Percentiles rank a stretch among this genome's conserved stretches.
Conservation (phyloP, 2,113 vertebrate species). For the Arenaria interpres region DNA sequence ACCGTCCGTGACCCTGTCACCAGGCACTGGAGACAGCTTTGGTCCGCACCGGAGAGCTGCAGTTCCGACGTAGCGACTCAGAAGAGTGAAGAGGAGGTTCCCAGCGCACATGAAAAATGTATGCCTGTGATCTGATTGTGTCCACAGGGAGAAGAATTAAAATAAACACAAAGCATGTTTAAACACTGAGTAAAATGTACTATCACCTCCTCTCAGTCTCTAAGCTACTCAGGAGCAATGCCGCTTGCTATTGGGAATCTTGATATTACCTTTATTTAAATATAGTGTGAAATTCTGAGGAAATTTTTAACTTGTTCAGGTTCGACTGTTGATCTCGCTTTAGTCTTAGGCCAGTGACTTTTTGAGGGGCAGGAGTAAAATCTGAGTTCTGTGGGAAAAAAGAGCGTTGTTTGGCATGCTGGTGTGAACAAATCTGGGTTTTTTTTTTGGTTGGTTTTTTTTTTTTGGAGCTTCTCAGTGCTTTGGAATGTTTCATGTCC, state of each 20-base stretch:
- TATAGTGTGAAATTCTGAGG: background rate
- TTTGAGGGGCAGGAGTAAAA: background rate
- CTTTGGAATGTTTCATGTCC: slow-evolving; percentile 2
- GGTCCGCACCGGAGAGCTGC: background rate
- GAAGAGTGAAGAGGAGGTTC: background rate
- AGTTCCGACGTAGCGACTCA: background rate
- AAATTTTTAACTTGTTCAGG: background rate
- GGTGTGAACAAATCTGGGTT: background rate
- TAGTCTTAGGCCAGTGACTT: background rate
- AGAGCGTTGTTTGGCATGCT: rapidly evolving
- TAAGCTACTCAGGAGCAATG: background rate
- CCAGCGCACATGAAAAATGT: background rate
- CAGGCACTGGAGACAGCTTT: background rate
- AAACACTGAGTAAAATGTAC: background rate
- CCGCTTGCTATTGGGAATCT: background rate
- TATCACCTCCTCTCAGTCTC: background rate
- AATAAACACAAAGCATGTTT: background rate
- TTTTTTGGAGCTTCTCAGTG: background rate
- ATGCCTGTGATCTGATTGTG: background rate
- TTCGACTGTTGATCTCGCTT: background rate
- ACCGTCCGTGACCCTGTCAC: background rate
- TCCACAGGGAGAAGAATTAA: background rate
- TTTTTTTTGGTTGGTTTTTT: background rate
- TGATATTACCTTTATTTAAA: background rate
- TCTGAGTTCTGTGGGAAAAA: background rate